Percentiles rank a stretch among this genome's conserved stretches.
Conservation (phyloP, 2,113 vertebrate genomes). For the Tyrannus savana region DNA sequence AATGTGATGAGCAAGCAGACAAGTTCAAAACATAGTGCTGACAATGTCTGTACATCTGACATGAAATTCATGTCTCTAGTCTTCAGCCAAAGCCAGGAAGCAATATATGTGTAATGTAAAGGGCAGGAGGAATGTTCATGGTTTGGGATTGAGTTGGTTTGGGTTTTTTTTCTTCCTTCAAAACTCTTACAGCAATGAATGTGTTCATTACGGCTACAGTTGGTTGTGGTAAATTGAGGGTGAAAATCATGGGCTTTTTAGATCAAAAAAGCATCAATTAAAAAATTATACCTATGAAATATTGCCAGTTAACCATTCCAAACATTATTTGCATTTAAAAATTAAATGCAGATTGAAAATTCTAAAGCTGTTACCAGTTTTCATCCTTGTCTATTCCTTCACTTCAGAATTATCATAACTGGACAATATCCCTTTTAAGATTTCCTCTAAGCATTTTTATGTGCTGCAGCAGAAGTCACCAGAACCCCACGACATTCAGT, state of each 20-base stretch:
- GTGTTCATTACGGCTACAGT: not conserved
- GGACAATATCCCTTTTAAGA: not conserved
- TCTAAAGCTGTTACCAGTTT: not conserved
- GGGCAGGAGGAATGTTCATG: accelerated
- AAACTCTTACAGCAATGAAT: not conserved
- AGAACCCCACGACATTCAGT: not conserved
- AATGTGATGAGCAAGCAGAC: conserved; percentile 42
- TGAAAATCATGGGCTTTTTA: not conserved
- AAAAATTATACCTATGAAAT: not conserved
- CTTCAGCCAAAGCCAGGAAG: not conserved
- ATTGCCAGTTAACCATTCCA: not conserved
- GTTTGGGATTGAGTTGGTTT: not conserved
- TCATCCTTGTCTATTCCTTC: not conserved
- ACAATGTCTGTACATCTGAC: not conserved
- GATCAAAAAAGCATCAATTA: not conserved
- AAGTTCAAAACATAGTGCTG: conserved; percentile 23
- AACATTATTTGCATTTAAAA: not conserved
- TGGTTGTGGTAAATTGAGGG: not conserved
- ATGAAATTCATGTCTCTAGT: not conserved
- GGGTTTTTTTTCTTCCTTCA: not conserved
- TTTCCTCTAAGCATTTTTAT: not conserved
- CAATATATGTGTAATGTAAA: not conserved
- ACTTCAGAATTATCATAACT: not conserved
- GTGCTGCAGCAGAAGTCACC: not conserved
- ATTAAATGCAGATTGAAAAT: not conserved